Evolutionary conservation across 2,113 vertebrate genomes (phyloP), one percentile per base, ranked within the genome.

Genomic region (Forbesichthys agassizii): DNA sequence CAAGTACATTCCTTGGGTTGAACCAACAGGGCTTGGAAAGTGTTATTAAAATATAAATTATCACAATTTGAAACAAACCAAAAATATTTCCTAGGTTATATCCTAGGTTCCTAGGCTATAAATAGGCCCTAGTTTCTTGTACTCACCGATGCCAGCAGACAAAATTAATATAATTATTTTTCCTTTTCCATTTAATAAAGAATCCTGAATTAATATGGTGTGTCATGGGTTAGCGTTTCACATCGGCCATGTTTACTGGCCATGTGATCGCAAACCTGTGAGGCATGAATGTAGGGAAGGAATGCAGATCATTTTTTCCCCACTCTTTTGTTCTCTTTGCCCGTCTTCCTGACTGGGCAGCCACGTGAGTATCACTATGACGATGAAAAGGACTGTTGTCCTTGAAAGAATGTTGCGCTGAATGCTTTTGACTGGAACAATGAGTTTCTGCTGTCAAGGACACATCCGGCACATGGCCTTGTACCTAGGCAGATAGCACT

Each of bases 261-360:
- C 81, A 83, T 76, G 80, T 79, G 82, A 85, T 64, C 80, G 69
- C 48, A 74, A 62, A 78, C 70, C 78, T 66, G 78, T 68, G 60
- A 69, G 48, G 82, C 80, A 75, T 80, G 84, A 86, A 76, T 64
- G 73, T 67, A 81, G 68, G 77, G 55, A 54, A 79, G 75, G 81
- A 88, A 84, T 83, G 81, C 67, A 60, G 67, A 67, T 78, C 66
- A 69, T 64, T 74, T 68, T 64, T 77, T 82, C 27, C 55, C 27
- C 55, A 18, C 70, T 56, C 74, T 13, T 52, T 82, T 85, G 75
- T 82, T 61, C 60, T 33, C 67, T 20, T 36, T 49, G 33, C 54
- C 36, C 9, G 20, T 77, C 62, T 71, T 18, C 73, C 64, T 7
- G 3, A 67, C 63, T 59, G 42, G 65, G 68, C 33, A 4, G 69